Percentiles rank a stretch among this genome's conserved stretches.
These are phyloP conservation scores for Bovichtus variegatus DNA, from an alignment of 2,797 vertebrate species.

Conservation along the genomic window DNA sequence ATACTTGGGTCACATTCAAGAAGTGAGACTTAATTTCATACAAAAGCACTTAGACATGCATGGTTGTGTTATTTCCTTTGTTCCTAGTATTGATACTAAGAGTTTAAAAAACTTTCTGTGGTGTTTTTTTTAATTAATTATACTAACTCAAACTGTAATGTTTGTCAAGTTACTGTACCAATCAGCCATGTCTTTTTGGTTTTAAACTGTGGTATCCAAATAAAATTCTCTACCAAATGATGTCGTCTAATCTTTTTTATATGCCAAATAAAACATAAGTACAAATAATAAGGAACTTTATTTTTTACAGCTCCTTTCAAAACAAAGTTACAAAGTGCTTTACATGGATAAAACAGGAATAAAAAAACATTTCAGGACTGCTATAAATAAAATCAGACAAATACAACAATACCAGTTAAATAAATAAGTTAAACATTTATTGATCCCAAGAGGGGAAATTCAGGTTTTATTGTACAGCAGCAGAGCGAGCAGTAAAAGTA, in stretches of 20 bases:
- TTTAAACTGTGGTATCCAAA: constrained; percentile 56
- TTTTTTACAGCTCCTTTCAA: too few relatives aligned
- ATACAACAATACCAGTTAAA: too few relatives aligned
- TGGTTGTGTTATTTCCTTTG: constrained; percentile 10
- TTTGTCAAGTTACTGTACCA: constrained; percentile 8
- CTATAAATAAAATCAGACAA: too few relatives aligned
- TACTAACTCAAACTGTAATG: constrained; percentile 19
- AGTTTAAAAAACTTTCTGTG: constrained; percentile 17
- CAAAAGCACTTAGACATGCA: constrained; percentile 1
- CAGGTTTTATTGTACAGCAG: too few relatives aligned
- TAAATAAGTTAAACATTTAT: too few relatives aligned
- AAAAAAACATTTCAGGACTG: too few relatives aligned
- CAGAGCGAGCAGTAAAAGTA: too few relatives aligned
- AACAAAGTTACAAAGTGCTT: too few relatives aligned
- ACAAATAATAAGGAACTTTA: too few relatives aligned
- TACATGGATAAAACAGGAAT: too few relatives aligned
- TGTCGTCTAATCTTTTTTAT: constrained; percentile 28
- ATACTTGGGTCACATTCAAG: not conserved
- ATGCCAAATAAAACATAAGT: constrained; percentile 24
- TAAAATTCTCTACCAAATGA: constrained; percentile 49
- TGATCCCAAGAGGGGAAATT: too few relatives aligned
- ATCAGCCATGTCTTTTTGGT: constrained; percentile 12
- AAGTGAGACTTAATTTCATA: not conserved
- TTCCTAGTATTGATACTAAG: constrained; percentile 20
- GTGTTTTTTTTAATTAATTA: constrained; percentile 30